Evolutionary conservation across 2,797 vertebrate genomes (phyloP), one percentile per base, ranked within the genome.

Genomic region (Zenarchopterus dispar): DNA sequence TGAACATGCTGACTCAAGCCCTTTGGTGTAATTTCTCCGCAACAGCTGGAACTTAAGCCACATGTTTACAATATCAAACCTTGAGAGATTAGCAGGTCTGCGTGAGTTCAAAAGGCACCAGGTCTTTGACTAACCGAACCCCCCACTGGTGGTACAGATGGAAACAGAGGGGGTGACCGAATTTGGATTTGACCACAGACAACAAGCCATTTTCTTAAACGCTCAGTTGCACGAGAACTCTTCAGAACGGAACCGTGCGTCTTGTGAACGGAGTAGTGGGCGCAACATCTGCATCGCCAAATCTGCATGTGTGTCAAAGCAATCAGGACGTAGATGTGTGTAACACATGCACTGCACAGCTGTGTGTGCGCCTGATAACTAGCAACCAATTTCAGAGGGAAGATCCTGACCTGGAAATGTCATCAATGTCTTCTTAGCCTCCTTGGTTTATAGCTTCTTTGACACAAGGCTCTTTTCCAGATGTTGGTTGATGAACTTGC

Each of bases 31-130:
- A 85, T 83, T 77, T 77, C 69, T 26, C 58, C 55, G 26, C 21
- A 81, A 70, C 84, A 89, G 87, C 86, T 88, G 85, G 52, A 85
- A 45, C 18, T 78, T 75, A 46, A 80, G 68, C 86, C 88, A 78
- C 85, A 88, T 88, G 81, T 90, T 89, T 88, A 39, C 36, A 39
- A 13, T 39, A 84, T 80, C 59, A 55, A 60, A 48, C 52, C 28
- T 9, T n/a, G 63, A 41, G 63, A 70, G 71, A 75, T 58, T 66
- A 63, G 73, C 23, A 8, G 58, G 49, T 77, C 49, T 18, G 6
- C 23, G 70, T 19, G 66, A 81, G 78, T 86, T 86, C 78, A 87
- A 84, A 87, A 71, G 72, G 45, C 49, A 65, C 66, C 63, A 62
- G 82, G 75, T 81, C 72, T 71, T 62, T 86, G 83, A 84, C 70